Evolutionary conservation across 1,140 invertebrate species (phyloP), one percentile per base, ranked within the genome.

Genomic region (Drosophila obscura): DNA sequence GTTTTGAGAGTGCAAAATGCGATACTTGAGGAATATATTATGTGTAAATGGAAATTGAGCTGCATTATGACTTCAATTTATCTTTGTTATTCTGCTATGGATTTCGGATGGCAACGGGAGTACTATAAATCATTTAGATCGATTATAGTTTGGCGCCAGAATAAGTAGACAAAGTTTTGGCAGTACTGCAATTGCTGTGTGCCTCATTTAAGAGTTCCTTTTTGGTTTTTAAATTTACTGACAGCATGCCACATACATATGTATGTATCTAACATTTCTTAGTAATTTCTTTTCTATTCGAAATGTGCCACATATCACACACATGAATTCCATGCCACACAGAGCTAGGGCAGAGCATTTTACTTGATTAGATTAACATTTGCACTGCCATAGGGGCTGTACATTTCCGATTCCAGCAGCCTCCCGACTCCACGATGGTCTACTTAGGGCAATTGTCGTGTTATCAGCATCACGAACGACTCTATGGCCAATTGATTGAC

Each of bases 301-400:
- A 19, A 19, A 19, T 19, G 2, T 31, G 22, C 26, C 31, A 64
- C 31, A 41, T 28, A 4, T 4, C 16, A 48, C 0, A 4, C 6
- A 16, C 19, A 19, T 19, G 2, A 8, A 16, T 16, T 24, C 3
- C 26, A 19, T 24, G 46, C 9, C 11, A 5, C 62, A 26, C 44
- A 49, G 16, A 35, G 41, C 1, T 6, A 22, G 16, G 15, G 5
- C 31, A 43, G 39, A 13, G 48, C 31, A 73, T 52, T 56, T 53
- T 60, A 56, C 62, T 73, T 59, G 77, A 84, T 84, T 85, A 77
- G 82, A 85, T 85, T 85, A 85, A 71, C 81, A 80, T 80, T 85
- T 85, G 77, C 72, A 60, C 44, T 52, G 31, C 15, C 45, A 84
- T 84, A 81, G 77, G 81, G 79, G 79, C 78, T 28, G 39, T 62